Percentiles rank a stretch among this genome's conserved stretches.
phyloP scores from a whole-genome alignment of 2,113 vertebrate genomes.

The Chaetorhynchus papuensis region DNA sequence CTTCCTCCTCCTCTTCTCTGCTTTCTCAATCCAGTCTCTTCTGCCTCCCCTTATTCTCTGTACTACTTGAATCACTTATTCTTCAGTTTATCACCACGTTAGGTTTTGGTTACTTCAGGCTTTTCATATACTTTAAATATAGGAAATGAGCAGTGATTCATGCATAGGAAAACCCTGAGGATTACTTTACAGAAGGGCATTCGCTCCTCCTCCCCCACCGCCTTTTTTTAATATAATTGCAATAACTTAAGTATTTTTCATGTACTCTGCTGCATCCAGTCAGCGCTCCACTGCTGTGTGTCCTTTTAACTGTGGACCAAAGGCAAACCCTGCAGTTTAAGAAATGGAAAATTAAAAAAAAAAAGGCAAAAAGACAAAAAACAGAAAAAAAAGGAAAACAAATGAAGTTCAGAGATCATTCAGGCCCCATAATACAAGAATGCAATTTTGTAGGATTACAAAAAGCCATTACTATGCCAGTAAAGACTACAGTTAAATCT shows the following conservation, averaged over 20 bases:
- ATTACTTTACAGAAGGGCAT: slow-evolving; percentile 67
- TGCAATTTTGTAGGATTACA: slow-evolving; percentile 78
- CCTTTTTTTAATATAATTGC: slow-evolving; percentile 72
- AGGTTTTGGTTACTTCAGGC: slow-evolving; percentile 64
- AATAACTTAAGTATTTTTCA: slow-evolving; percentile 79
- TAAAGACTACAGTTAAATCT: slow-evolving; percentile 82
- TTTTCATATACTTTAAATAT: slow-evolving; percentile 71
- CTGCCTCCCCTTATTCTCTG: slow-evolving; percentile 41
- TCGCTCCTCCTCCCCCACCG: slow-evolving; percentile 14
- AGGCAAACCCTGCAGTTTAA: slow-evolving; percentile 72
- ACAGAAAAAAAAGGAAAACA: neutral
- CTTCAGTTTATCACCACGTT: neutral
- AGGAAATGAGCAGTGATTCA: slow-evolving; percentile 48
- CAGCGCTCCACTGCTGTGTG: slow-evolving; percentile 71
- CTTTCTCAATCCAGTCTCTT: slow-evolving; percentile 20
- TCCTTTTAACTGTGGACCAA: slow-evolving; percentile 80
- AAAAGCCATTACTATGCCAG: slow-evolving; percentile 84
- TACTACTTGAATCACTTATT: slow-evolving; percentile 58
- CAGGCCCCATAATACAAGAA: slow-evolving; percentile 70
- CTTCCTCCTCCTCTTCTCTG: slow-evolving; percentile 52
- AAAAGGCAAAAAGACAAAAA: neutral
- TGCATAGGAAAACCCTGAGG: slow-evolving; percentile 48
- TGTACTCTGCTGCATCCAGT: slow-evolving; percentile 68
- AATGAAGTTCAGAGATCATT: slow-evolving; percentile 45
- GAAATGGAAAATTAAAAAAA: neutral